Base-by-base conservation (phyloP, 2,797 vertebrate genomes). In the Aratinga solstitialis region DNA sequence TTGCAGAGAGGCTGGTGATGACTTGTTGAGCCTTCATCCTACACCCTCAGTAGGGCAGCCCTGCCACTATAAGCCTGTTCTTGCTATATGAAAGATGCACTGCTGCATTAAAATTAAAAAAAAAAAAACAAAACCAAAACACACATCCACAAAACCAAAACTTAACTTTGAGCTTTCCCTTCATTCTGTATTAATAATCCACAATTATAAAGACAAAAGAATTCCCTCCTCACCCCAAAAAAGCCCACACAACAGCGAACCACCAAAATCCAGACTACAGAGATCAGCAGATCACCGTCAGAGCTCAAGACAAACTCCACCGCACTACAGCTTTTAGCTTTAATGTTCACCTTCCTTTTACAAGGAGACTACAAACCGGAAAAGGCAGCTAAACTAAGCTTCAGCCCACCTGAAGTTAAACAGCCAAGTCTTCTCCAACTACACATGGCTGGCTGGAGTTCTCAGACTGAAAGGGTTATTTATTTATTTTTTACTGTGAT, bases 401-500 rank as follows among this genome's bases (percentile, higher is more conserved):
- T 40, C 42, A 34, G 38, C 54, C 56, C 47, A 18, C 16, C n/a
- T 76, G n/a, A 56, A 76, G 24, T 9, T 30, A 27, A 30, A 13
- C 0, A 10, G 36, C 13, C 51, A 59, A 45, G 24, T 42, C 82
- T 54, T 19, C 51, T 34, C 69, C 24, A 34, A 2, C 47, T 7
- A 4, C 1, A 8, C 7, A 0, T 1, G 0, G 10, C 24, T 45
- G n/a, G 19, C 9, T 11, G 5, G 7, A 75, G 5, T 9, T 8
- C 5, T n/a, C 76, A 68, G 5, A 11, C 36, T 15, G 4, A 4
- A 40, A 22, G 23, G 20, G n/a, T 50, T 66, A 13, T 42, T 83
- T 42, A 5, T 22, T 82, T 54, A 45, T 22, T 22, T 81, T 62
- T 62, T 43, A 67, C 85, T 73, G 58, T 36, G 19, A 73, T 88